Base-by-base conservation (phyloP, 2,797 vertebrate species). In the Heterohyrax brucei region DNA sequence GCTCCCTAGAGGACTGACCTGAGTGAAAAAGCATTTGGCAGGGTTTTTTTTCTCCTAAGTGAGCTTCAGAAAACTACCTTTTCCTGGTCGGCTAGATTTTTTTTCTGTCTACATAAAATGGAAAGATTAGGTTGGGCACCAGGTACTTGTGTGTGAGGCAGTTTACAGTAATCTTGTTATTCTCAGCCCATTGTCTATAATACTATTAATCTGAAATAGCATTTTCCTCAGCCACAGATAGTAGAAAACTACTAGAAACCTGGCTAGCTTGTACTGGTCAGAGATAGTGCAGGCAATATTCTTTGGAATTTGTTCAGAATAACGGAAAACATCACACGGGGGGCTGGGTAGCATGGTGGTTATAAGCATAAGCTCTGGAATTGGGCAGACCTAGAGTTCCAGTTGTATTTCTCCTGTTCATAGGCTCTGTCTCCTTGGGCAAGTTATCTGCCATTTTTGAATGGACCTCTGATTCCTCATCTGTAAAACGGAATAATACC, bases 51-150 rank as follows among this genome's bases (percentile, higher is more conserved):
- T 39, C n/a, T 14, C 50, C 21, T 79, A 0, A 19, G 4, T 83
- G 66, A 39, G 87, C 26, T 48, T 93, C 44, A 64, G 50, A 96
- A 95, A 97, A 89, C 95, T 94, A 72, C 59, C 0, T 73, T 75
- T 91, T 87, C 46, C 24, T 16, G 9, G 9, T 56, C 64, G 46
- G 10, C 53, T 77, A n/a, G 97, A 21, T 70, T 89, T 96, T 97
- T 97, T 96, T 96, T 97, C 96, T 92, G 93, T 98, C 97, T 98
- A 96, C 94, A 85, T 95, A 95, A 92, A 98, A 97, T 97, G 94
- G 97, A 97, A 95, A 97, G 97, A 97, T 98, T 95, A 96, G n/a
- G 9, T 22, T 73, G 96, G 82, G 95, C 94, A 78, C 92, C 70
- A 91, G 91, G 85, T 97, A 62, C 48, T 90, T 97, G 91, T 97